Conservation (phyloP, 2,888 invertebrate genomes). For the Acanthoscelides obtectus region DNA sequence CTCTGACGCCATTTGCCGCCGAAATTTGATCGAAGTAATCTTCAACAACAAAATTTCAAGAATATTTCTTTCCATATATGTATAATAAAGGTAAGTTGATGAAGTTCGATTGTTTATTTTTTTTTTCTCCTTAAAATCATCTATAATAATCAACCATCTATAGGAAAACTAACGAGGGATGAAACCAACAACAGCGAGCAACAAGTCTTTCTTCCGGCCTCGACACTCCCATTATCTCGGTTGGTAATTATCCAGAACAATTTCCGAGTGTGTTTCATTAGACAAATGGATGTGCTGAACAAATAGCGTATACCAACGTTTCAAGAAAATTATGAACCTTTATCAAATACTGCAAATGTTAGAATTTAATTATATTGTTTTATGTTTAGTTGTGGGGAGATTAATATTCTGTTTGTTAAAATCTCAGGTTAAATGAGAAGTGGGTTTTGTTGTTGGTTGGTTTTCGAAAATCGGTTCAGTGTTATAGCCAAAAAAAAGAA, state of each 20-base stretch:
- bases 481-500: too few relatives aligned
- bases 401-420: not conserved
- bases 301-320: not conserved
- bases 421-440: not conserved
- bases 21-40: too few relatives aligned
- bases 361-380: not conserved
- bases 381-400: not conserved
- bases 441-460: too few relatives aligned
- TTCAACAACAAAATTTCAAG: too few relatives aligned
- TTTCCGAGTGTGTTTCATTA: not conserved
- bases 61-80: too few relatives aligned
- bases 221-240: not conserved
- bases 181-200: not conserved
- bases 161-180: not conserved
- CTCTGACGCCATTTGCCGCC: too few relatives aligned
- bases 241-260: not conserved
- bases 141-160: not conserved
- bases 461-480: too few relatives aligned
- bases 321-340: not conserved
- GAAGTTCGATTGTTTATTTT: too few relatives aligned
- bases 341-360: not conserved
- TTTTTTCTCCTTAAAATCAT: too few relatives aligned
- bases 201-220: not conserved
- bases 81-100: too few relatives aligned
- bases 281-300: not conserved